A percentile compares a stretch with the other conserved stretches of the same genome.
Conservation (phyloP, 1,140 invertebrate species). For the Antheraea pernyi region DNA sequence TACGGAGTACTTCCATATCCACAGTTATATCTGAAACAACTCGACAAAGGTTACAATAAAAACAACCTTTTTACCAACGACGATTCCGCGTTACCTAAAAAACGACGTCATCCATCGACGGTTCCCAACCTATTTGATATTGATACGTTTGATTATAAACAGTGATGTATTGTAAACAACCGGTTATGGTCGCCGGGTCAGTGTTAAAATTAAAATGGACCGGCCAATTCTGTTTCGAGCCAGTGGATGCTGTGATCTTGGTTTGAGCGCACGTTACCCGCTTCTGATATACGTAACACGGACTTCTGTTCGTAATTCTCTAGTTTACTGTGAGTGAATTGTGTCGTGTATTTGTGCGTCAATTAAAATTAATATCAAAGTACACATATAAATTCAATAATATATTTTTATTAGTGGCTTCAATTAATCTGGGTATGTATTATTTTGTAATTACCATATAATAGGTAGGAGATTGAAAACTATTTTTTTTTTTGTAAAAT, state of each 20-base stretch:
- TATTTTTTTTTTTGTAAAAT: no score
- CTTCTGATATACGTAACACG: background rate
- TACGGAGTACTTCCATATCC: constrained; percentile 1
- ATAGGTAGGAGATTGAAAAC: no score
- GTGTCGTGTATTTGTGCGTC: background rate
- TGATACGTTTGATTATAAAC: background rate
- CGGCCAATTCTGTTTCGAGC: constrained; percentile 26
- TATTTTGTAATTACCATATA: background rate
- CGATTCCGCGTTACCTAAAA: background rate
- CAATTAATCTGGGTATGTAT: background rate
- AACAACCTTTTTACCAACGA: background rate
- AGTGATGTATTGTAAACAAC: background rate
- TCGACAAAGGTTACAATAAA: background rate
- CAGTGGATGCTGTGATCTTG: constrained; percentile 55
- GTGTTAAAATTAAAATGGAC: constrained; percentile 7
- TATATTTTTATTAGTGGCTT: background rate
- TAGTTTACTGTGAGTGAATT: background rate
- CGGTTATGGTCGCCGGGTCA: background rate
- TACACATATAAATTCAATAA: background rate
- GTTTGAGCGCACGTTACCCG: constrained; percentile 32
- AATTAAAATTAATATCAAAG: background rate
- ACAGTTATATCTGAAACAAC: constrained; percentile 4
- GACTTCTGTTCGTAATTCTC: background rate
- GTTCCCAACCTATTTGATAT: background rate
- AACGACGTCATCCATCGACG: background rate